phyloP scores from a whole-genome alignment of 2,797 vertebrate species.

The Schizopygopsis pylzovi region DNA sequence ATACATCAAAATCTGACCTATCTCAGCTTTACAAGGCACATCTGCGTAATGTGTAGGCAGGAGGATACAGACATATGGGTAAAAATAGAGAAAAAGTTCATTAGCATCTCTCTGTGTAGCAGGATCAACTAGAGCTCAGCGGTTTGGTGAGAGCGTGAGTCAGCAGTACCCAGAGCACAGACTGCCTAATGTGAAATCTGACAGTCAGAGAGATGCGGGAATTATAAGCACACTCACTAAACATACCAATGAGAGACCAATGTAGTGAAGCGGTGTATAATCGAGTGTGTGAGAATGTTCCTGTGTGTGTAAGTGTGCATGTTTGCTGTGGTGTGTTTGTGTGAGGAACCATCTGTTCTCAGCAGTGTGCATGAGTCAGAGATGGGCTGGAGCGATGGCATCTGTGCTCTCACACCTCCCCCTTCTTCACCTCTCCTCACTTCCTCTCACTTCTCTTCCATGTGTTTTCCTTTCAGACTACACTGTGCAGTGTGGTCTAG shows the following conservation, averaged over 20 bases:
- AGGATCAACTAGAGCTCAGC: constrained; percentile 23
- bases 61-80: background rate
- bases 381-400: constrained; percentile 71
- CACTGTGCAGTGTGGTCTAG: background rate
- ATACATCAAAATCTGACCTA: background rate
- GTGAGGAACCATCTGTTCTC: constrained; percentile 79
- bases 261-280: background rate
- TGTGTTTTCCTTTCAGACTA: background rate
- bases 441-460: constrained; percentile 19
- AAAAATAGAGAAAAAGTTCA: constrained; percentile 39
- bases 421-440: constrained; percentile 48
- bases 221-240: background rate
- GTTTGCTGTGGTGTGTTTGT: constrained; percentile 43
- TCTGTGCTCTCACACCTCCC: constrained; percentile 67
- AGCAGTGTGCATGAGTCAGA: constrained; percentile 74
- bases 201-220: constrained; percentile 22
- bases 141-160: constrained; percentile 41
- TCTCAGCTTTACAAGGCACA: background rate
- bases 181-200: constrained; percentile 33
- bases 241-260: background rate
- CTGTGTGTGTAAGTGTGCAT: constrained; percentile 6
- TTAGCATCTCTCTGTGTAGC: constrained; percentile 33
- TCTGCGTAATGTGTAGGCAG: background rate
- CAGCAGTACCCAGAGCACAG: constrained; percentile 28
- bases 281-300: constrained; percentile 29